phyloP scores from a whole-genome alignment of 92 coral and sea anemone genomes.

The Umimayanthus chanpuru region DNA sequence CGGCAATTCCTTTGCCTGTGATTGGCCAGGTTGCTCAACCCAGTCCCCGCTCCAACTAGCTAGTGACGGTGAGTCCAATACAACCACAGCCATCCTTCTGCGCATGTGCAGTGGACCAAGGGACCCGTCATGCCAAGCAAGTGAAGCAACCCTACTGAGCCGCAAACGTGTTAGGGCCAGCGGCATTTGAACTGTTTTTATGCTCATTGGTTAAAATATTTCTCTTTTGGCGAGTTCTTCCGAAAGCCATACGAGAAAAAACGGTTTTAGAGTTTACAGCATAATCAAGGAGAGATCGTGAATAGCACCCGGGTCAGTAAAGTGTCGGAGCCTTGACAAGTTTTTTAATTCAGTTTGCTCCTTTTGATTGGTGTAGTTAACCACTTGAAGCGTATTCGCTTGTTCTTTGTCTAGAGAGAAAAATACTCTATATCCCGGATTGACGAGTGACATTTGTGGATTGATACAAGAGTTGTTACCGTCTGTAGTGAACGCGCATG shows the following conservation, averaged over 20 bases:
- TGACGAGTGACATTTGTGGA: not conserved
- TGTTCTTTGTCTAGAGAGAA: too few species aligned
- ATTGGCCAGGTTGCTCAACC: constrained; percentile 44
- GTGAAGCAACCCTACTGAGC: not conserved
- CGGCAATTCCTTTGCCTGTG: constrained; percentile 51
- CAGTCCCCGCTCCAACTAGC: constrained; percentile 34
- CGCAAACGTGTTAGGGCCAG: not conserved
- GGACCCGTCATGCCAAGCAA: constrained; percentile 1
- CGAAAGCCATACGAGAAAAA: not conserved
- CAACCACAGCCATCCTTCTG: constrained; percentile 5
- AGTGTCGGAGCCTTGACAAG: not conserved
- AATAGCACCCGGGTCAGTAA: not conserved
- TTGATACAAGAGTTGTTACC: not conserved
- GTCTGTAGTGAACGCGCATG: not conserved
- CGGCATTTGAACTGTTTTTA: not conserved
- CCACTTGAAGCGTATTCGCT: not conserved
- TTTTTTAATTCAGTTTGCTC: not conserved
- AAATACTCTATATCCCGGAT: not conserved
- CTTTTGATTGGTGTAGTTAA: not conserved
- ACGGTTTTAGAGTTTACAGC: not conserved
- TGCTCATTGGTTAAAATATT: not conserved
- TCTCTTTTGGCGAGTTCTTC: not conserved
- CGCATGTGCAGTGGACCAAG: constrained; percentile 5
- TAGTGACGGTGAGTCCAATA: not conserved
- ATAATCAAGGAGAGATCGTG: not conserved